Percentiles rank a stretch among this genome's conserved stretches.
These are phyloP conservation scores for Ivindomyrus marchei DNA, from an alignment of 2,113 vertebrate species.

Conservation along the genomic window DNA sequence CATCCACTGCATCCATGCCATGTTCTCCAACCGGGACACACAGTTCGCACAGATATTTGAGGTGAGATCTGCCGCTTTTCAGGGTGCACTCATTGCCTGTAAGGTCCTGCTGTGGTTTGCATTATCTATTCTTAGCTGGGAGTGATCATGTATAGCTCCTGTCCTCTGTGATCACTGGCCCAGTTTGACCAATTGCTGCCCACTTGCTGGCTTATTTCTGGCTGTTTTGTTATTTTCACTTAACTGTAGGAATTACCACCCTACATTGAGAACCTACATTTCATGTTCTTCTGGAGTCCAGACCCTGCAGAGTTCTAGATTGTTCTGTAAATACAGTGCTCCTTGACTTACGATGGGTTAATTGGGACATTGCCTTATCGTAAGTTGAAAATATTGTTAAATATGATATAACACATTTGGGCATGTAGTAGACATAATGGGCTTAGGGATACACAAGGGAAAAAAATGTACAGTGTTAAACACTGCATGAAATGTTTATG, in stretches of 20 bases:
- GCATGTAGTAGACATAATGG: not conserved
- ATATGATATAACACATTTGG: not conserved
- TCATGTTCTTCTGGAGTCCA: not conserved
- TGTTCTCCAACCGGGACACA: slow-evolving; percentile 97
- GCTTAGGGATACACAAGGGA: not conserved
- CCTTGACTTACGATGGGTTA: not conserved
- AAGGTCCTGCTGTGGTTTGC: not conserved
- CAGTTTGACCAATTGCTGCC: not conserved
- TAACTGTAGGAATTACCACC: not conserved
- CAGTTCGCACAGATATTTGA: slow-evolving; percentile 99
- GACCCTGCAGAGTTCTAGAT: not conserved
- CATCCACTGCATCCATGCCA: slow-evolving; percentile 94
- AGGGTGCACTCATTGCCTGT: not conserved
- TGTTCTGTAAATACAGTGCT: not conserved
- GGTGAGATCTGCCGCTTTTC: slow-evolving; percentile 56
- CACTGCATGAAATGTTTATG: not conserved
- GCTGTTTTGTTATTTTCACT: not conserved
- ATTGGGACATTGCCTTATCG: not conserved
- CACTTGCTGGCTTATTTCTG: not conserved
- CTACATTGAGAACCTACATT: not conserved
- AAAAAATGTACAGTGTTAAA: not conserved
- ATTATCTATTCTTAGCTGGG: not conserved
- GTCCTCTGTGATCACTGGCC: slow-evolving; percentile 2
- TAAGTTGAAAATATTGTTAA: not conserved
- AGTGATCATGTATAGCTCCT: not conserved